Conservation (phyloP, 1,140 invertebrate species). For the Pseudoatta argentina region DNA sequence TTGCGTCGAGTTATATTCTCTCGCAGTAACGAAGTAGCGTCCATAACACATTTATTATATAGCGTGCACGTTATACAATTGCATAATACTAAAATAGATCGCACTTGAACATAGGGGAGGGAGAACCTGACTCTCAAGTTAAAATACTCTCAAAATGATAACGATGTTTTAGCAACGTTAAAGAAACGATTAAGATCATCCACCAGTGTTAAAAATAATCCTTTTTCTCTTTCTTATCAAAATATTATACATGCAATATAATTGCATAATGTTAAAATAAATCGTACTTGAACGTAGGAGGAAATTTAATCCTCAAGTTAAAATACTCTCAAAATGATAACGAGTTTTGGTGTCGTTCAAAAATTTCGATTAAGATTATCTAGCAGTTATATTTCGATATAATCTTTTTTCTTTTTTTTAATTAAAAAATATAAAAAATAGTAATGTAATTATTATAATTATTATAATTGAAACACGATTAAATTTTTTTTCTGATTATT, state of each 20-base stretch:
- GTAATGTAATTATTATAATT: conserved; percentile 5
- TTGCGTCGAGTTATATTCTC: conserved; percentile 39
- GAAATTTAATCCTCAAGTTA: too few relatives aligned
- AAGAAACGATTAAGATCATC: conserved; percentile 7
- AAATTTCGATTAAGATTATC: too few relatives aligned
- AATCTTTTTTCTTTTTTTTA: too few relatives aligned
- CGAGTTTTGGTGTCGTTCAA: too few relatives aligned
- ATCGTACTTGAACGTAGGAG: too few relatives aligned
- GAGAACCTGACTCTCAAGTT: neutral
- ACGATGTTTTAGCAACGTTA: neutral
- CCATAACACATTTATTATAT: conserved; percentile 62
- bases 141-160: neutral
- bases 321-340: too few relatives aligned
- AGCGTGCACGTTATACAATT: conserved; percentile 45
- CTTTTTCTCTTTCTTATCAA: neutral
- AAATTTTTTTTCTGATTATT: neutral
- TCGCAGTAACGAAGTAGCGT: conserved; percentile 55
- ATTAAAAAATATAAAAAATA: neutral
- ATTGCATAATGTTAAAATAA: neutral
- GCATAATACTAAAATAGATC: conserved; percentile 43
- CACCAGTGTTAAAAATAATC: neutral
- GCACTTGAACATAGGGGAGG: neutral
- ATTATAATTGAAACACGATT: neutral
- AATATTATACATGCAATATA: too few relatives aligned
- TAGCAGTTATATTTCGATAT: too few relatives aligned